Evolutionary conservation across 2,113 vertebrate genomes (phyloP).

Genomic region (Phrynocephalus versicolor): DNA sequence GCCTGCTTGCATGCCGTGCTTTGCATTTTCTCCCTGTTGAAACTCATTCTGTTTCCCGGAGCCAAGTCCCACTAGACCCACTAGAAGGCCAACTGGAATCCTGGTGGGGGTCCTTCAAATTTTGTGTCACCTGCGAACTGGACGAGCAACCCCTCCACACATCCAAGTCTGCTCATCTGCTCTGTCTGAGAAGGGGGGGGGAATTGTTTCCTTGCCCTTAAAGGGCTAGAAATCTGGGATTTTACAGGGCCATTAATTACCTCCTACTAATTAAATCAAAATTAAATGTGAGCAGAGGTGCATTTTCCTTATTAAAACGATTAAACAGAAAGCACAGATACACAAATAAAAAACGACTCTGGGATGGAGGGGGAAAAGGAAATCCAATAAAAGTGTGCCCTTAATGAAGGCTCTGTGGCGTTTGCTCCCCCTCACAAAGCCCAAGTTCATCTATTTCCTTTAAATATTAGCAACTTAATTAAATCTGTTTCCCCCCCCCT

Average conservation of each 20-base stretch:
- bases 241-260: slow-evolving; percentile 73
- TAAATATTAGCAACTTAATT: slow-evolving; percentile 88
- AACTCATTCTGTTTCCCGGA: too few species aligned
- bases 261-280: slow-evolving; percentile 80
- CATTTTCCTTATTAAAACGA: slow-evolving; percentile 76
- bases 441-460: slow-evolving; percentile 83
- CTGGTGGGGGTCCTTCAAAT: too few species aligned
- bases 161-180: not conserved
- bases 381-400: slow-evolving; percentile 73
- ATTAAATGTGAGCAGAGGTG: slow-evolving; percentile 77
- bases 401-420: slow-evolving; percentile 56
- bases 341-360: slow-evolving; percentile 69
- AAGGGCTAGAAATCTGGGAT: slow-evolving; percentile 63
- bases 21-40: too few species aligned
- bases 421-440: slow-evolving; percentile 71
- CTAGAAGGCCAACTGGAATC: too few species aligned
- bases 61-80: too few species aligned
- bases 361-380: slow-evolving; percentile 68
- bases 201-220: slow-evolving; percentile 45
- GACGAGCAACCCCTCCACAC: too few species aligned
- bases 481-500: slow-evolving; percentile 78
- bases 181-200: slow-evolving; percentile 9
- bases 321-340: slow-evolving; percentile 75
- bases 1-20: too few species aligned
- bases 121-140: too few species aligned